Evolutionary conservation across 2,888 invertebrate species (phyloP).

Genomic region (Papilio gigon): DNA sequence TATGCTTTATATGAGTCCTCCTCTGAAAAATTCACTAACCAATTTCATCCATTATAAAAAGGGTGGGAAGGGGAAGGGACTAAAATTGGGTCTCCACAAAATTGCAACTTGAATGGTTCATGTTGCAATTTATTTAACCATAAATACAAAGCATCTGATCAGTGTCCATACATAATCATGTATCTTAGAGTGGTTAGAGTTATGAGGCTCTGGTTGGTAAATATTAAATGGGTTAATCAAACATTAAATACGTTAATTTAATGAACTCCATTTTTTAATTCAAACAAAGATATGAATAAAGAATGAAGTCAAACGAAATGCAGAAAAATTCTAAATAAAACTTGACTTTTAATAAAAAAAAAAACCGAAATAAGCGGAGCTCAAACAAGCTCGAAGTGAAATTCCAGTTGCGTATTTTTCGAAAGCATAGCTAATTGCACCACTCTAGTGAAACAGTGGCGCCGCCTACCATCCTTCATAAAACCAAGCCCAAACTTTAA

Average conservation of each 20-base stretch:
- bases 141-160: too few species aligned
- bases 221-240: background rate
- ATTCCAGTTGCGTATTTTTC: conserved; percentile 39
- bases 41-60: too few species aligned
- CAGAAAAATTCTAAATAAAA: conserved; percentile 22
- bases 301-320: conserved; percentile 15
- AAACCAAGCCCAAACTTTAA: conserved; percentile 31
- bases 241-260: background rate
- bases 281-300: conserved; percentile 4
- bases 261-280: background rate
- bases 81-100: too few species aligned
- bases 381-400: conserved; percentile 35
- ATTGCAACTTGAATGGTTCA: too few species aligned
- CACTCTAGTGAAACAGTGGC: conserved; percentile 35
- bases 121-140: too few species aligned
- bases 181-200: too few species aligned
- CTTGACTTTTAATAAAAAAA: conserved; percentile 37
- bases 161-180: too few species aligned
- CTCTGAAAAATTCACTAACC: too few species aligned
- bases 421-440: conserved; percentile 40
- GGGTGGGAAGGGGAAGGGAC: too few species aligned
- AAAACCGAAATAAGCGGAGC: conserved; percentile 27
- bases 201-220: background rate
- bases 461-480: conserved; percentile 35
- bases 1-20: too few species aligned